phyloP scores from a whole-genome alignment of 2,113 vertebrate genomes.

The Felis catus region F.catus_Fca126_mat1.0 CM031417.1:120108501-120109000 shows the following conservation, averaged over 20 bases:
- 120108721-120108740: not conserved
- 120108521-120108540: not conserved
- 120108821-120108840: not conserved
- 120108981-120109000: not conserved
- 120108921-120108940: slow-evolving; percentile 1
- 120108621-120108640: not conserved
- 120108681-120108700: not conserved
- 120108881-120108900: not conserved
- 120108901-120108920: not conserved
- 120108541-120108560: not conserved
- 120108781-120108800: not conserved
- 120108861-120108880: not conserved
- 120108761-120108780: not conserved
- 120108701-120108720: not conserved
- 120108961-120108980: not conserved
- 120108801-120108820: not conserved
- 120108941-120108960: not conserved
- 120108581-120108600: not conserved
- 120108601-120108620: not conserved
- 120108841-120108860: not conserved
- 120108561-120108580: not conserved
- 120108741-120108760: not conserved
- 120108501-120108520: not conserved
- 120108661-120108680: not conserved
- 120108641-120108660: not conserved